Evolutionary conservation across 2,113 vertebrate species (phyloP).

Genomic region (Festucalex cinctus): DNA sequence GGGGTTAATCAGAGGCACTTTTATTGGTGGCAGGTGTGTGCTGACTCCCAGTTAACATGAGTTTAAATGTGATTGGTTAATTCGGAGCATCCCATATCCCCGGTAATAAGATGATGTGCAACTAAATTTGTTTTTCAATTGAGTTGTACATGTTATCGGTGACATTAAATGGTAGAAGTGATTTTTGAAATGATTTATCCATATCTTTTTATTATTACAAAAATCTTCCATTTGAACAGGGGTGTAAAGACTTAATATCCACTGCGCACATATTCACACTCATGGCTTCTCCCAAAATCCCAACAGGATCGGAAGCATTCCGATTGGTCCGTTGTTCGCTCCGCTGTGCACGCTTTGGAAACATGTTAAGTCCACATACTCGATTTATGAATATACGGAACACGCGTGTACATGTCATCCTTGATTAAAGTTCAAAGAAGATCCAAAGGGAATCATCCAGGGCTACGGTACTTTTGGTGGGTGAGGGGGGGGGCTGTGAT

Average conservation of each 20-base stretch:
- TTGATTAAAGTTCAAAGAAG: conserved; percentile 33
- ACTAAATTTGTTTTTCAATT: neutral
- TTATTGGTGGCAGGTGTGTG: neutral
- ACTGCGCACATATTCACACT: conserved; percentile 23
- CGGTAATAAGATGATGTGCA: neutral
- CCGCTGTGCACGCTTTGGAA: conserved; percentile 35
- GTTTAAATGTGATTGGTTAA: neutral
- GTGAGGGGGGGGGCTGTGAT: conserved; percentile 42
- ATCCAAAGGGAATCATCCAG: conserved; percentile 18
- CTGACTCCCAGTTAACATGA: neutral
- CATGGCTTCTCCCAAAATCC: conserved; percentile 46
- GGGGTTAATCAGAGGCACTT: neutral
- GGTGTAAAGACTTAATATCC: neutral
- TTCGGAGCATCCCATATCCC: neutral
- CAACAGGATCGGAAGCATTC: neutral
- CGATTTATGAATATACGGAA: neutral
- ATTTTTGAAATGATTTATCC: neutral
- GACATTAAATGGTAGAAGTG: too few relatives aligned
- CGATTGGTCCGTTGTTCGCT: conserved; percentile 56
- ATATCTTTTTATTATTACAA: neutral
- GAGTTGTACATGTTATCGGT: neutral
- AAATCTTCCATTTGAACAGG: neutral
- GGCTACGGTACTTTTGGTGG: conserved; percentile 23
- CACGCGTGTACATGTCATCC: neutral
- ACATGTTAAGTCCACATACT: conserved; percentile 50